A percentile compares a stretch with the other conserved stretches of the same genome.
These are phyloP conservation scores for Leptinotarsa juncta DNA, from an alignment of 2,888 invertebrate species.

Conservation along the genomic window DNA sequence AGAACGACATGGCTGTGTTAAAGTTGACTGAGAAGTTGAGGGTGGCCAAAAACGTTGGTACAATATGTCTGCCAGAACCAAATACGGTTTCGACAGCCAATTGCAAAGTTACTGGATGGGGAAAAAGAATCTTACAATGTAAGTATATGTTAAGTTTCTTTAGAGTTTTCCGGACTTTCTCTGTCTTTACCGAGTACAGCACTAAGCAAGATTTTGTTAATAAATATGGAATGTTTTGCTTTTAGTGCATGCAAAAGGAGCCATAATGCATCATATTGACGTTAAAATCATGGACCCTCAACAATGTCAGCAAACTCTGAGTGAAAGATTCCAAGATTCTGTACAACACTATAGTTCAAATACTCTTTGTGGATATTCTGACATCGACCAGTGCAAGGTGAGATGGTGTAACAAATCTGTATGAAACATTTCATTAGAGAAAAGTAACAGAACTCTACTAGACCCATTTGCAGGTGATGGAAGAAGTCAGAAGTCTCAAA, in stretches of 20 bases:
- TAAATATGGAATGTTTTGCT: conserved; percentile 34
- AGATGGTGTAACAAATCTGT: conserved; percentile 37
- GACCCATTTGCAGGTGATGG: too few relatives aligned
- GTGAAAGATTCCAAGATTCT: conserved; percentile 70
- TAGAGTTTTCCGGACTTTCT: too few relatives aligned
- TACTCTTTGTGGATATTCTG: conserved; percentile 78
- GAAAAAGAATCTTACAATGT: conserved; percentile 83
- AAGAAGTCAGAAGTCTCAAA: too few relatives aligned
- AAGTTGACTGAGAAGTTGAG: conserved; percentile 74
- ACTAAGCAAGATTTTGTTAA: too few relatives aligned
- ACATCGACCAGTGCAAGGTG: conserved; percentile 82
- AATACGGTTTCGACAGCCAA: conserved; percentile 72
- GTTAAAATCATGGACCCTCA: conserved; percentile 74
- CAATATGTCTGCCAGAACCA: conserved; percentile 76
- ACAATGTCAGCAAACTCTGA: conserved; percentile 72
- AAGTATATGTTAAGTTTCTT: conserved; percentile 58
- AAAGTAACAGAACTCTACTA: too few relatives aligned
- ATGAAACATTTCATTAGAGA: conserved; percentile 1
- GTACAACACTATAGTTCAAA: conserved; percentile 72
- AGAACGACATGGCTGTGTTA: conserved; percentile 79
- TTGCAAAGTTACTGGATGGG: conserved; percentile 87
- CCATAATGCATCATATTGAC: conserved; percentile 80
- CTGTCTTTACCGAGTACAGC: too few relatives aligned
- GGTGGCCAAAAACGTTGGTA: conserved; percentile 78
- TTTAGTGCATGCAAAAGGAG: conserved; percentile 79